A percentile compares a stretch with the other conserved stretches of the same genome.
Conservation (phyloP, 1,140 invertebrate genomes). For the Nebria ingens region DNA sequence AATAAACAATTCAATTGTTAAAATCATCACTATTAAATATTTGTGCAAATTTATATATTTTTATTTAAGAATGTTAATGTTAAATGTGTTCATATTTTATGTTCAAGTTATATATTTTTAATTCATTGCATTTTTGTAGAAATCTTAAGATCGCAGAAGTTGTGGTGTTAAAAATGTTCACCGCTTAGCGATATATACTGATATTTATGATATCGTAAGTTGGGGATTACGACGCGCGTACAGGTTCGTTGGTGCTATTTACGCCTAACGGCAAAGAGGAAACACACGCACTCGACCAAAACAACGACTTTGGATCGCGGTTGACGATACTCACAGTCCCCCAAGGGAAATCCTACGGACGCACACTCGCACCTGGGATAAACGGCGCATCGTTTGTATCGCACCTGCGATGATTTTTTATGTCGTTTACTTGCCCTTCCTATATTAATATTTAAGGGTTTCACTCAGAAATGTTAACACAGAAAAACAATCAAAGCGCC, state of each 20-base stretch:
- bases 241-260: neutral
- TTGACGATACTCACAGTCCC: neutral
- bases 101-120: too few relatives aligned
- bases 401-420: conserved; percentile 6
- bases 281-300: neutral
- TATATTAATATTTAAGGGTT: too few relatives aligned
- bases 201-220: conserved; percentile 5
- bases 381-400: neutral
- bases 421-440: too few relatives aligned
- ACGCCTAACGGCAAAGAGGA: neutral
- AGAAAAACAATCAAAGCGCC: too few relatives aligned
- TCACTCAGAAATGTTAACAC: too few relatives aligned
- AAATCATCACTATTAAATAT: too few relatives aligned
- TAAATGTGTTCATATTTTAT: too few relatives aligned
- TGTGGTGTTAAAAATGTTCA: neutral
- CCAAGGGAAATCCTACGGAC: conserved; percentile 1
- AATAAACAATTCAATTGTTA: too few relatives aligned
- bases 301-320: neutral
- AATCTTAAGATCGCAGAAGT: too few relatives aligned
- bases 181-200: neutral
- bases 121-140: too few relatives aligned
- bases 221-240: neutral
- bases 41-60: too few relatives aligned
- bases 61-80: too few relatives aligned
- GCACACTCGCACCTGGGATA: neutral